A percentile compares a stretch with the other conserved stretches of the same genome.
Conservation (phyloP, 2,113 vertebrate species). For the Gorilla gorilla region DNA sequence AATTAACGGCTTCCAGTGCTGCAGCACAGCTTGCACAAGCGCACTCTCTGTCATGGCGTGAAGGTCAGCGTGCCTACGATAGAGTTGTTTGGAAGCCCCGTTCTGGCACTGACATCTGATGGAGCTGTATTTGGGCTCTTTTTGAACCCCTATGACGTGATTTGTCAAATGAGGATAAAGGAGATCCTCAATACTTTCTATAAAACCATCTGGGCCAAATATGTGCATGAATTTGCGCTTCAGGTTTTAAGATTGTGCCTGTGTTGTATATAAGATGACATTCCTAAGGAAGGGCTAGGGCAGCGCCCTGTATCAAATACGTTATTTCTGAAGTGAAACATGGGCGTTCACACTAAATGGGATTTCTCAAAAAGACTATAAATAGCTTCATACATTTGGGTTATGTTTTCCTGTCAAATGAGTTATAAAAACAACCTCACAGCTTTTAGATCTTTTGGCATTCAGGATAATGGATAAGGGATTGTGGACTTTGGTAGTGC, state of each 20-base stretch:
- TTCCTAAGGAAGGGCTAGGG: background rate
- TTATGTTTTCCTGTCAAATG: background rate
- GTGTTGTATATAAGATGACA: background rate
- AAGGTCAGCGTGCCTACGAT: too few species aligned
- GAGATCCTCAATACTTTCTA: background rate
- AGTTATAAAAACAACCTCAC: background rate
- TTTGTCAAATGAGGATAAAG: background rate
- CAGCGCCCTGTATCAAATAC: background rate
- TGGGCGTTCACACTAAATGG: background rate
- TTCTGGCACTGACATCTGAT: background rate
- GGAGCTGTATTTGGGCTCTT: background rate
- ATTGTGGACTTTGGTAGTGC: slow-evolving; percentile 45
- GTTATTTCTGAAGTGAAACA: background rate
- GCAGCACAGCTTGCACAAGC: too few species aligned
- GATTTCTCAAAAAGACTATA: background rate
- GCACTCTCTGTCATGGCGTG: background rate
- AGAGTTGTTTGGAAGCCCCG: too few species aligned
- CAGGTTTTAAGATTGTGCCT: background rate
- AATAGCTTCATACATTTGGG: slow-evolving; percentile 22
- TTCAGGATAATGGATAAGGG: slow-evolving; percentile 22
- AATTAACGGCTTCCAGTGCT: background rate
- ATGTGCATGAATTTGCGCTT: background rate
- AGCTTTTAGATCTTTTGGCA: background rate
- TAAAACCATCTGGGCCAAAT: background rate
- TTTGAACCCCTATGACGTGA: background rate